A percentile compares a stretch with the other conserved stretches of the same genome.
phyloP scores from a whole-genome alignment of 2,797 vertebrate genomes.

The Molossus alvarezi region DNA sequence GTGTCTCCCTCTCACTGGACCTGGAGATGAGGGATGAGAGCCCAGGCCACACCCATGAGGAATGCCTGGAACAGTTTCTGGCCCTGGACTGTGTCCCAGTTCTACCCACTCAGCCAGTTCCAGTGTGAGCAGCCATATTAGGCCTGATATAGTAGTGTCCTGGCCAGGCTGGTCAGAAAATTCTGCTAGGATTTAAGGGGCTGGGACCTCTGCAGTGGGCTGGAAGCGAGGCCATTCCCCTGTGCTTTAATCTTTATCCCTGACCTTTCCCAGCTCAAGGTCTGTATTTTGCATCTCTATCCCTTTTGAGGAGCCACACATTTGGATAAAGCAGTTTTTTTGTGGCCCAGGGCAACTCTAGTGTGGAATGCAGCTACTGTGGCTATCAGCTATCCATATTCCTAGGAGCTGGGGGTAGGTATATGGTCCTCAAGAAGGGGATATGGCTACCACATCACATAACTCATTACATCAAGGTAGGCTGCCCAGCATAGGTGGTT shows the following conservation, averaged over 20 bases:
- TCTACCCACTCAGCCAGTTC: neutral
- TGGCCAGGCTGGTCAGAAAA: neutral
- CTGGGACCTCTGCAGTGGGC: neutral
- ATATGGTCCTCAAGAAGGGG: no score
- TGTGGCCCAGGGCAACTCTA: no score
- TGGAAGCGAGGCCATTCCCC: neutral
- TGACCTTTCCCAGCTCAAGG: neutral
- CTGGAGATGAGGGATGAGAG: conserved; percentile 35
- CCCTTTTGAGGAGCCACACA: neutral
- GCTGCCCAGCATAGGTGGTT: no score
- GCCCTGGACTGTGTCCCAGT: neutral
- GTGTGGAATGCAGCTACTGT: no score
- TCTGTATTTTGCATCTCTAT: neutral
- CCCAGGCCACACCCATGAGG: conserved; percentile 64
- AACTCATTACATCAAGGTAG: no score
- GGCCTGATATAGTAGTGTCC: neutral
- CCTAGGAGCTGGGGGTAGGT: no score
- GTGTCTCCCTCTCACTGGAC: conserved; percentile 70
- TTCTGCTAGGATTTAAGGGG: neutral
- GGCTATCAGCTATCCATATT: no score
- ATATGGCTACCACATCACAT: no score
- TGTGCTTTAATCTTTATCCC: neutral
- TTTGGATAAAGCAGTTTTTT: no score
- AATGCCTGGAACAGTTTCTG: conserved; percentile 74
- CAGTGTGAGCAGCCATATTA: conserved; percentile 80